A percentile compares a stretch with the other conserved stretches of the same genome.
phyloP scores from a whole-genome alignment of 2,888 invertebrate genomes.

The Synergus umbraculus region DNA sequence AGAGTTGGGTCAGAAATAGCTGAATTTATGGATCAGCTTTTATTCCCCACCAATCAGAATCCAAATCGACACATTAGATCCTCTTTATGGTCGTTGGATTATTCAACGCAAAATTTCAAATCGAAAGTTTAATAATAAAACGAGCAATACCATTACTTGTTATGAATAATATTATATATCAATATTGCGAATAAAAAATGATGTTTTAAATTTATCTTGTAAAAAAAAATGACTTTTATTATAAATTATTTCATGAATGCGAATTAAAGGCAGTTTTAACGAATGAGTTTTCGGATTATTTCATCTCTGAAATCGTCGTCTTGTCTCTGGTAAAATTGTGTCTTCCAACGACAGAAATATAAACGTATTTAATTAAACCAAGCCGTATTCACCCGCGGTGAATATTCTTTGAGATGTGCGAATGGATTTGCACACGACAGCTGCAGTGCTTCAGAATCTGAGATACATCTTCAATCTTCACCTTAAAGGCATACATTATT shows the following conservation, averaged over 20 bases:
- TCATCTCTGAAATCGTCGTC: slow-evolving; percentile 15
- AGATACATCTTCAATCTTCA: background rate
- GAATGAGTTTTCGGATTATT: slow-evolving; percentile 5
- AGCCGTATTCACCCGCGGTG: slow-evolving; percentile 8
- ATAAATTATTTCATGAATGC: too few species aligned
- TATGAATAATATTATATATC: background rate
- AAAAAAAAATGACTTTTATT: too few species aligned
- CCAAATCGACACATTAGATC: background rate
- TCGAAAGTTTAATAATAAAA: background rate
- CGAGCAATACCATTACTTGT: too few species aligned
- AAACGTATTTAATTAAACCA: slow-evolving; percentile 39
- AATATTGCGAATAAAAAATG: background rate
- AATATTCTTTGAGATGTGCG: slow-evolving; percentile 20
- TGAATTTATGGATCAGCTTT: slow-evolving; percentile 4
- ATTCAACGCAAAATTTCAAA: background rate
- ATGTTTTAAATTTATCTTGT: too few species aligned
- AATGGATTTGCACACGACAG: slow-evolving; percentile 26
- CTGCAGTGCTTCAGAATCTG: background rate
- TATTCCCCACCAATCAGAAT: background rate
- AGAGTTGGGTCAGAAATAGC: background rate
- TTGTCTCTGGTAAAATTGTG: slow-evolving; percentile 17
- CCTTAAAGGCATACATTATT: background rate
- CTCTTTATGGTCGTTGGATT: background rate
- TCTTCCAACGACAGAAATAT: slow-evolving; percentile 3
- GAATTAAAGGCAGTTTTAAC: background rate